These are phyloP conservation scores for Pelobates fuscus DNA, from an alignment of 2,113 vertebrate species.

Conservation along the genomic window DNA sequence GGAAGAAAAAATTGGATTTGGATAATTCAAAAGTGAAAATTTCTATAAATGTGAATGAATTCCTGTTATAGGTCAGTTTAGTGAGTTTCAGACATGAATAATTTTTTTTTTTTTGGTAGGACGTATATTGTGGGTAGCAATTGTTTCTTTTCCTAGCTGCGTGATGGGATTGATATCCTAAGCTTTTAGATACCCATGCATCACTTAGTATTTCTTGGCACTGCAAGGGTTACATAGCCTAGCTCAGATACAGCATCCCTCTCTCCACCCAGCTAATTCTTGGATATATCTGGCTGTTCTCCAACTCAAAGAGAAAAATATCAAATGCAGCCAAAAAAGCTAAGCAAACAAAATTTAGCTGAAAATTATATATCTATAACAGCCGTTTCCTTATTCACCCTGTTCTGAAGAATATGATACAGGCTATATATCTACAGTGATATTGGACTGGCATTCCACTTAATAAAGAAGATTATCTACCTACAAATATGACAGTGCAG, in stretches of 20 bases:
- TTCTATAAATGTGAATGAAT: no score
- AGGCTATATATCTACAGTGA: conserved; percentile 12
- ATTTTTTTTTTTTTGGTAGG: no score
- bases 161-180: no score
- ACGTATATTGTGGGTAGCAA: no score
- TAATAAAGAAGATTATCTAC: no score
- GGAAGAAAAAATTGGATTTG: no score
- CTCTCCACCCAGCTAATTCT: conserved; percentile 40
- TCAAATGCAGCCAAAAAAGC: conserved; percentile 39
- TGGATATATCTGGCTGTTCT: conserved; percentile 34
- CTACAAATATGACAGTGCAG: no score
- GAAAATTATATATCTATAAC: conserved; percentile 3
- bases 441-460: not conserved
- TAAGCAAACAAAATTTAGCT: conserved; percentile 30
- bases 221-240: conserved; percentile 22
- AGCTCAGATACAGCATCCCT: conserved; percentile 10
- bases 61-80: no score
- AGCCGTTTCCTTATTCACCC: conserved; percentile 28
- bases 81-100: no score
- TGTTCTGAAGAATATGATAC: conserved; percentile 5
- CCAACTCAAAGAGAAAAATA: conserved; percentile 45
- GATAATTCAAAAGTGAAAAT: no score
- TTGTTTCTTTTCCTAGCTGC: no score
- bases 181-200: not conserved
- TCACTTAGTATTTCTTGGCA: conserved; percentile 21